Percentiles rank a stretch among this genome's conserved stretches.
phyloP scores from a whole-genome alignment of 2,113 vertebrate genomes.

The Bombycilla garrulus region DNA sequence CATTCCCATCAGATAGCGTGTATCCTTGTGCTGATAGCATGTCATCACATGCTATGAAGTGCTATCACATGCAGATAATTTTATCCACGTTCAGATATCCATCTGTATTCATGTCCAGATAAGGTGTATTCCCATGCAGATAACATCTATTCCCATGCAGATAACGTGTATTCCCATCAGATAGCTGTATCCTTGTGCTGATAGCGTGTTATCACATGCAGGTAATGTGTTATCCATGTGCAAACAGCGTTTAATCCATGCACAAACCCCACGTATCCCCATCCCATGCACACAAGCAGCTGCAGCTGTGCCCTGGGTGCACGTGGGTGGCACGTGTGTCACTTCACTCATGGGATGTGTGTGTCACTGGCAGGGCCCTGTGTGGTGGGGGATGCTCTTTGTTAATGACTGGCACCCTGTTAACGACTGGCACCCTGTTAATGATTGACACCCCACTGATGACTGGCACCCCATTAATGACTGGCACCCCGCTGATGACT shows the following conservation, averaged over 20 bases:
- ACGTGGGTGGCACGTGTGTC: rapidly evolving
- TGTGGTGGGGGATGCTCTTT: background rate
- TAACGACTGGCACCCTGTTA: background rate
- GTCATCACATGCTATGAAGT: background rate
- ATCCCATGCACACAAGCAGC: rapidly evolving
- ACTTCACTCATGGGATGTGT: rapidly evolving
- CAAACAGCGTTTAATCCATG: rapidly evolving
- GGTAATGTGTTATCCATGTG: background rate
- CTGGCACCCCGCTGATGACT: background rate
- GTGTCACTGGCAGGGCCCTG: background rate
- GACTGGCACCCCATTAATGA: background rate
- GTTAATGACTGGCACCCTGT: background rate
- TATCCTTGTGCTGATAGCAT: background rate
- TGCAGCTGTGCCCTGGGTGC: rapidly evolving
- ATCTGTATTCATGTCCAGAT: rapidly evolving
- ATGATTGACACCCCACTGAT: background rate
- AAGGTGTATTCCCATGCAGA: rapidly evolving
- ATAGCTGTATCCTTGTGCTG: background rate
- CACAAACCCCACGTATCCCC: rapidly evolving
- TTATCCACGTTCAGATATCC: no score
- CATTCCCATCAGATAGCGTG: background rate
- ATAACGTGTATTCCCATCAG: no score
- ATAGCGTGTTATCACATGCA: background rate
- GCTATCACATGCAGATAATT: no score
- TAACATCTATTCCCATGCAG: rapidly evolving